phyloP scores from a whole-genome alignment of 2,113 vertebrate species.

The Mesembrinibis cayennensis region DNA sequence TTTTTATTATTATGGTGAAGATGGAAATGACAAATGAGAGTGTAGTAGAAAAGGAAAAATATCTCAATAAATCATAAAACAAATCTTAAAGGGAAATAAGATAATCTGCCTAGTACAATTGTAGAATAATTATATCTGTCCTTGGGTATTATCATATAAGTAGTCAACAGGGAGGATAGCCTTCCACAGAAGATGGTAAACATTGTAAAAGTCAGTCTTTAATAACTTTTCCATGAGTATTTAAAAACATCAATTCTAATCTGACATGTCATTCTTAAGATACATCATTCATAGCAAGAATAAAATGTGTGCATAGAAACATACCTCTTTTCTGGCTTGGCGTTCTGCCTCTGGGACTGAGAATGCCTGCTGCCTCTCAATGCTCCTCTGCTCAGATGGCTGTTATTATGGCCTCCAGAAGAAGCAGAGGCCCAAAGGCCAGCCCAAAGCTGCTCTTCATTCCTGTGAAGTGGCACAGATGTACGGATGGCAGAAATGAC shows the following conservation, averaged over 20 bases:
- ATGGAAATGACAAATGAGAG: neutral
- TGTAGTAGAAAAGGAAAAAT: neutral
- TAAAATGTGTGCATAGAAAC: neutral
- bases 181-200: neutral
- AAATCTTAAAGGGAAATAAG: neutral
- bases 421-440: neutral
- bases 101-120: neutral
- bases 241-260: neutral
- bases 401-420: neutral
- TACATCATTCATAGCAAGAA: neutral
- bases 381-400: conserved; percentile 24
- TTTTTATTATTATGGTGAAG: neutral
- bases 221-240: fast-evolving
- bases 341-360: conserved; percentile 46
- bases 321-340: conserved; percentile 78
- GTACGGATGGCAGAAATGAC: conserved; percentile 84
- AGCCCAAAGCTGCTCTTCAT: conserved; percentile 26
- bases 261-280: neutral
- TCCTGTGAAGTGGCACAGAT: conserved; percentile 77
- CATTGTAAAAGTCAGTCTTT: neutral
- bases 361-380: conserved; percentile 65
- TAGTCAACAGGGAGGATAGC: neutral
- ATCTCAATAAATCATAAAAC: neutral
- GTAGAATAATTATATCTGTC: neutral
- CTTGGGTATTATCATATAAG: neutral